Evolutionary conservation across 2,888 invertebrate species (phyloP).

Genomic region (Heliconius cydno): DNA sequence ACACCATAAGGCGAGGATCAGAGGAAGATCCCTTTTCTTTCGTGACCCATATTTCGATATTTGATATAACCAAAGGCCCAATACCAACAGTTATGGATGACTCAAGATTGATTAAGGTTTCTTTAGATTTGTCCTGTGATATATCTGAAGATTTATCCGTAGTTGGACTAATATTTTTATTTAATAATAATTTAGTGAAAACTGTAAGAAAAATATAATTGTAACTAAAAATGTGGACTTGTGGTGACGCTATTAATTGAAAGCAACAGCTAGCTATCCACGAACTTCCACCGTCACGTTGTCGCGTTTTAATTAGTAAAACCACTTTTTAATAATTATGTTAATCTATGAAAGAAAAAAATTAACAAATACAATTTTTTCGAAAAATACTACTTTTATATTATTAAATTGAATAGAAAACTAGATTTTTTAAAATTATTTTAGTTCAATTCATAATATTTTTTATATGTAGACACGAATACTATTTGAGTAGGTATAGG

Average conservation of each 20-base stretch:
- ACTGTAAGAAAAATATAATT: neutral
- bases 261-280: too few species aligned
- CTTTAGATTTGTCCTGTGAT: slow-evolving; percentile 34
- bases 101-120: slow-evolving; percentile 44
- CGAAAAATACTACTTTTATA: too few species aligned
- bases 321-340: too few species aligned
- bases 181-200: neutral
- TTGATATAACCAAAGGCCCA: slow-evolving; percentile 40
- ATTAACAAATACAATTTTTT: too few species aligned
- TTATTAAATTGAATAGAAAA: too few species aligned
- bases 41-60: slow-evolving; percentile 42
- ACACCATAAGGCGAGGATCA: slow-evolving; percentile 34
- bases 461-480: too few species aligned
- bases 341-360: too few species aligned
- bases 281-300: too few species aligned
- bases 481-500: neutral
- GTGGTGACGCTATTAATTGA: neutral
- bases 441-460: too few species aligned
- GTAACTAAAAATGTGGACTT: too few species aligned
- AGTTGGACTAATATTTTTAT: neutral
- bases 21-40: slow-evolving; percentile 35
- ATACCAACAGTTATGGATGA: slow-evolving; percentile 35
- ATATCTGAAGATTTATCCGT: slow-evolving; percentile 34
- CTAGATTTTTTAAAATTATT: too few species aligned
- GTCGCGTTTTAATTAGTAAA: too few species aligned